Conservation (phyloP, 2,113 vertebrate genomes). For the Amblyornis subalaris region DNA sequence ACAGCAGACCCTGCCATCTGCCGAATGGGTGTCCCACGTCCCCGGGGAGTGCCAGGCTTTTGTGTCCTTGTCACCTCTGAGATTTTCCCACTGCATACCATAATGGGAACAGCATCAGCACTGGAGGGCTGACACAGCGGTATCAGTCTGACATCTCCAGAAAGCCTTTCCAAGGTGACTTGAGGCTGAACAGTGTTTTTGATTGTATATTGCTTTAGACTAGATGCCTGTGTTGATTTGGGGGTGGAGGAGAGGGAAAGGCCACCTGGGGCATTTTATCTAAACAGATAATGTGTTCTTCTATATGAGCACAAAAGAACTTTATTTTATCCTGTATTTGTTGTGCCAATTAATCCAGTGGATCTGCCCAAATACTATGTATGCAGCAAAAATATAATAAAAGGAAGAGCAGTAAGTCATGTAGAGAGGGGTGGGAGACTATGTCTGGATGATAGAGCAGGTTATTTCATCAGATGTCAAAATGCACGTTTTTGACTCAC, state of each 20-base stretch:
- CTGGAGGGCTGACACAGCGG: neutral
- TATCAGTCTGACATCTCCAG: neutral
- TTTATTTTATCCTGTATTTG: neutral
- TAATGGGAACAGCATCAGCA: neutral
- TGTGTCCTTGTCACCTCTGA: neutral
- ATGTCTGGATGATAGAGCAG: neutral
- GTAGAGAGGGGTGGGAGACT: neutral
- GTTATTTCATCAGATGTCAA: neutral
- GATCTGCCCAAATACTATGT: neutral
- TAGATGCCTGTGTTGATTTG: neutral
- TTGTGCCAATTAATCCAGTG: neutral
- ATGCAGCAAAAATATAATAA: neutral
- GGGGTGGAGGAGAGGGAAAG: neutral
- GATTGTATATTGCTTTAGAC: neutral
- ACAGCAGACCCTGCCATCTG: neutral
- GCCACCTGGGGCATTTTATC: neutral
- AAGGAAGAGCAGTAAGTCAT: neutral
- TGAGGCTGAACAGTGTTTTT: neutral
- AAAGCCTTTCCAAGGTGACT: neutral
- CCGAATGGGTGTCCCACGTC: neutral
- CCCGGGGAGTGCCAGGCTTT: neutral
- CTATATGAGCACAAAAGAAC: neutral
- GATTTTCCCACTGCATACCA: fast-evolving
- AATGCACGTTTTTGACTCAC: neutral
- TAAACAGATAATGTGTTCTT: neutral